These are phyloP conservation scores for Propithecus deckenii DNA, from an alignment of 2,797 vertebrate genomes.

Conservation along the genomic window DNA sequence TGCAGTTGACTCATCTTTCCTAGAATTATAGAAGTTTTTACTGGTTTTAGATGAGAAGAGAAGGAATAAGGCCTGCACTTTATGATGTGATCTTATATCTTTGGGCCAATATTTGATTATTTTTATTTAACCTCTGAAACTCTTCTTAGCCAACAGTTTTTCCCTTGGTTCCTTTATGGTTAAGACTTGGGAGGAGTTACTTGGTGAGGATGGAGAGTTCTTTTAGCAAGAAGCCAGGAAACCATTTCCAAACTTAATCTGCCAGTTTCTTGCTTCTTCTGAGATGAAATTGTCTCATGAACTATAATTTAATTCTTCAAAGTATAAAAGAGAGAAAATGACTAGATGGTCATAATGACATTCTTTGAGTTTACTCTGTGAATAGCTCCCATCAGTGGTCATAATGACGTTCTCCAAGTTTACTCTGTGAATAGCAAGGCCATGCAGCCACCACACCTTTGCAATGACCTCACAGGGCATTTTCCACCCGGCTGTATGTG, in stretches of 20 bases:
- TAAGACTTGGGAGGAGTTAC: background rate
- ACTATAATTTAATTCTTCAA: conserved; percentile 21
- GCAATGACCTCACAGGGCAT: background rate
- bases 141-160: background rate
- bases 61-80: background rate
- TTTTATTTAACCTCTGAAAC: background rate
- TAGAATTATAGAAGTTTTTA: background rate
- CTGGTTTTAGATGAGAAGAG: background rate
- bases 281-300: conserved; percentile 1
- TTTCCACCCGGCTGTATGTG: background rate
- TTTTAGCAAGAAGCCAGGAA: conserved; percentile 29
- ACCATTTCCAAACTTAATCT: background rate
- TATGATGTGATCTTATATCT: background rate
- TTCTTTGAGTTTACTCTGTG: background rate
- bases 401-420: background rate
- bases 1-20: background rate
- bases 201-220: background rate
- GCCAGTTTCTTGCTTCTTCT: background rate
- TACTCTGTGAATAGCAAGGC: background rate
- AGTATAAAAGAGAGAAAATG: background rate
- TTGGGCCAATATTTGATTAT: background rate
- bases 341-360: background rate
- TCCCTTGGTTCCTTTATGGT: background rate
- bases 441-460: background rate
- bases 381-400: background rate